Base-by-base conservation (phyloP, 2,113 vertebrate genomes). In the Capricornis sumatraensis region DNA sequence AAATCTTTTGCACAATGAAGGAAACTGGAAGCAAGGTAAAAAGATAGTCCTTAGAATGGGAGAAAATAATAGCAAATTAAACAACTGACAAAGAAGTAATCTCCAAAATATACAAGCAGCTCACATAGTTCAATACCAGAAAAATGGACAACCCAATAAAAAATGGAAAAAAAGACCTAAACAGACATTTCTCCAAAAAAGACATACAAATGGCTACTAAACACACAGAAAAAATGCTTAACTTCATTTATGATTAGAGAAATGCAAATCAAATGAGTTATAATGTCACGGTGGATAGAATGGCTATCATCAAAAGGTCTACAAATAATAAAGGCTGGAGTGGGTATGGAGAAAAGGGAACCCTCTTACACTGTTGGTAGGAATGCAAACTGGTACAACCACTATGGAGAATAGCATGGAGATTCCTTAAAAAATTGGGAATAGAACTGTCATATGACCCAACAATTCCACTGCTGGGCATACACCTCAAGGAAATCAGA, bases 81-180 rank as follows among this genome's bases (percentile, higher is more conserved):
- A 21, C 64, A 71, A 36, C n/a, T 71, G 64, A 21, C 64, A 36
- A 4, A 64, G 15, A 16, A 71, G 64, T 67, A 67, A 67, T 21
- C 64, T 36, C 62, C 33, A 67, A 71, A 71, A 71, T 71, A 71
- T 71, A 71, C 17, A 36, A 36, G 64, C n/a, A 36, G n/a, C n/a
- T 36, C 4, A 10, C 0, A 0, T 36, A 36, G 64, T 36, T 71
- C 17, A 36, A 36, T 21, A 21, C n/a, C n/a, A 36, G 64, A 71
- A 71, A 71, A 36, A 71, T 36, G n/a, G 4, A 36, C n/a, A 21
- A 10, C n/a, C 17, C 17, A 71, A 71, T 36, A 10, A 71, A 71
- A 71, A 36, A 36, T 21, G n/a, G 64, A 36, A 36, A 36, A 36
- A 71, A 71, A 71, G 9, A 21, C 9, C 64, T 71, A 36, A 71